phyloP scores from a whole-genome alignment of 2,797 vertebrate species.

The Enteromius unitaeniatus region DNA sequence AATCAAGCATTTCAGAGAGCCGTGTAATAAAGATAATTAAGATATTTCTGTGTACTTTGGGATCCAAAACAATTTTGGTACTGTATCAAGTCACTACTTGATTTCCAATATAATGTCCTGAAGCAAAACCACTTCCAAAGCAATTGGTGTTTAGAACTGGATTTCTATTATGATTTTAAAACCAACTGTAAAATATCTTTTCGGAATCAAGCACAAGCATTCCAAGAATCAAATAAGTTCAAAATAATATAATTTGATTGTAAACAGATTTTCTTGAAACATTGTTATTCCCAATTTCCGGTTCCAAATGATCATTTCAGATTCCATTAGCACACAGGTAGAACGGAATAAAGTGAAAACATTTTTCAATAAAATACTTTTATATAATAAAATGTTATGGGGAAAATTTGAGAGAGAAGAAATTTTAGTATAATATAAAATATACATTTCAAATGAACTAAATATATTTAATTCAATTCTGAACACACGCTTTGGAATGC shows the following conservation, averaged over 20 bases:
- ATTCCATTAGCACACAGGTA: background rate
- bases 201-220: background rate
- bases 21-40: background rate
- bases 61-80: background rate
- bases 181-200: background rate
- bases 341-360: background rate
- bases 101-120: background rate
- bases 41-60: background rate
- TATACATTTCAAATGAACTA: too few species aligned
- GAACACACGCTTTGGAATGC: too few species aligned
- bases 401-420: too few species aligned
- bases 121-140: background rate
- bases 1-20: too few species aligned
- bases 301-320: background rate
- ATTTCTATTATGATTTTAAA: background rate
- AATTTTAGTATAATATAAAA: too few species aligned
- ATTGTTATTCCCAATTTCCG: background rate
- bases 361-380: background rate
- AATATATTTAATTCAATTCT: too few species aligned
- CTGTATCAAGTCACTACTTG: background rate
- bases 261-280: background rate
- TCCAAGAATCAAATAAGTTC: background rate
- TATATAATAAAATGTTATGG: background rate
- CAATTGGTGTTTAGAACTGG: background rate
- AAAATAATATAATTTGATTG: background rate